Conservation (phyloP, 1,140 invertebrate genomes). For the Atta colombica region DNA sequence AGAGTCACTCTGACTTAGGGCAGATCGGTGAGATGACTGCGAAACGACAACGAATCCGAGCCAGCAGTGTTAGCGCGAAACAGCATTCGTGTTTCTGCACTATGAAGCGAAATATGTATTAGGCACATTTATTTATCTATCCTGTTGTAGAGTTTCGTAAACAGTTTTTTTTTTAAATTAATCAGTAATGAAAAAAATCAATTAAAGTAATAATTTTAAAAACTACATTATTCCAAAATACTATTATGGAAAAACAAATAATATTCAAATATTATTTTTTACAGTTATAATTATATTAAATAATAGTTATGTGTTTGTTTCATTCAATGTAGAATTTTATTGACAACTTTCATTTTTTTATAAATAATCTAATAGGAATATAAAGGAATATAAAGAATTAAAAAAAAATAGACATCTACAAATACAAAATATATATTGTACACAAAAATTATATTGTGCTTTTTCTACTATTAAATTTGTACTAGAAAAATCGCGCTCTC, state of each 20-base stretch:
- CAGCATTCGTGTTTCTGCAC: conserved; percentile 35
- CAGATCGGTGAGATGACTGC: conserved; percentile 67
- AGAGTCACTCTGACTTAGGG: conserved; percentile 52
- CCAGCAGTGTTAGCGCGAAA: conserved; percentile 34
- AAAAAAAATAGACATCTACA: background rate
- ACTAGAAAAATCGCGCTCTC: conserved; percentile 27
- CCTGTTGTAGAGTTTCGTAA: conserved; percentile 81
- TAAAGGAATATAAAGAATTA: background rate
- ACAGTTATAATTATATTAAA: background rate
- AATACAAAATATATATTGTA: too few species aligned
- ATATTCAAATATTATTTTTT: background rate
- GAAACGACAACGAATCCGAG: conserved; percentile 49
- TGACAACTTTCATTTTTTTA: background rate
- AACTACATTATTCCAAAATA: background rate
- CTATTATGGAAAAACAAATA: background rate
- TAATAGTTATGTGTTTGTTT: background rate
- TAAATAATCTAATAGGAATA: background rate
- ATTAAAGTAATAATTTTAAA: background rate
- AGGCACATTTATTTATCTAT: conserved; percentile 45
- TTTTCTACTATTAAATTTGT: conserved; percentile 13
- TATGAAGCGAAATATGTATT: conserved; percentile 79
- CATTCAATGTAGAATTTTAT: background rate
- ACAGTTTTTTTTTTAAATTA: conserved; percentile 36
- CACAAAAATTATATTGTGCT: background rate
- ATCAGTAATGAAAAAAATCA: background rate